Percentiles rank a stretch among this genome's conserved stretches.
Conservation (phyloP, 2,797 vertebrate species). For the Naso thynnoides region DNA sequence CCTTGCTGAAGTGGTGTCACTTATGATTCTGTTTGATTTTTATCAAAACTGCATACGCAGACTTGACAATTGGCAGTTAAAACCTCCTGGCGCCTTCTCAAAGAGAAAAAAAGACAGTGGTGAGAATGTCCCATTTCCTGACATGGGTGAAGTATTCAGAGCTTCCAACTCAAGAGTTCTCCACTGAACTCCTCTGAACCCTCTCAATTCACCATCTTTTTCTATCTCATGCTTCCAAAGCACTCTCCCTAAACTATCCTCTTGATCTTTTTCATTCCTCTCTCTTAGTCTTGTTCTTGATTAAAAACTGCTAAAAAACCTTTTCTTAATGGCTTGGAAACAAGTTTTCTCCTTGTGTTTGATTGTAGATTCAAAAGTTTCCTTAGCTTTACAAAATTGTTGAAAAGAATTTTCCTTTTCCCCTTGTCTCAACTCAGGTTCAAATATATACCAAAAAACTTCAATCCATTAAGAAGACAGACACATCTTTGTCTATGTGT, state of each 20-base stretch:
- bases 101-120: slow-evolving; percentile 42
- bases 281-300: neutral
- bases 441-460: slow-evolving; percentile 43
- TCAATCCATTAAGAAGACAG: slow-evolving; percentile 35
- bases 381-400: slow-evolving; percentile 34
- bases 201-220: slow-evolving; percentile 11
- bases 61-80: slow-evolving; percentile 21
- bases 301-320: neutral
- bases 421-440: slow-evolving; percentile 31
- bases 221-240: slow-evolving; percentile 14
- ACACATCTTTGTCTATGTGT: slow-evolving; percentile 51
- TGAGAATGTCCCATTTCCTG: slow-evolving; percentile 53
- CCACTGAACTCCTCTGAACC: slow-evolving; percentile 26
- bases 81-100: slow-evolving; percentile 12
- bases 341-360: too few species aligned
- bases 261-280: neutral
- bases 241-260: neutral
- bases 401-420: slow-evolving; percentile 14
- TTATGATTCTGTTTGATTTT: slow-evolving; percentile 14
- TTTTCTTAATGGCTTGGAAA: neutral
- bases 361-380: slow-evolving; percentile 4
- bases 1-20: neutral
- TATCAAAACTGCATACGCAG: slow-evolving; percentile 14
- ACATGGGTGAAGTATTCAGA: slow-evolving; percentile 43
- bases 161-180: slow-evolving; percentile 41